These are phyloP conservation scores for Apamea monoglypha DNA, from an alignment of 2,888 invertebrate species.

Conservation along the genomic window DNA sequence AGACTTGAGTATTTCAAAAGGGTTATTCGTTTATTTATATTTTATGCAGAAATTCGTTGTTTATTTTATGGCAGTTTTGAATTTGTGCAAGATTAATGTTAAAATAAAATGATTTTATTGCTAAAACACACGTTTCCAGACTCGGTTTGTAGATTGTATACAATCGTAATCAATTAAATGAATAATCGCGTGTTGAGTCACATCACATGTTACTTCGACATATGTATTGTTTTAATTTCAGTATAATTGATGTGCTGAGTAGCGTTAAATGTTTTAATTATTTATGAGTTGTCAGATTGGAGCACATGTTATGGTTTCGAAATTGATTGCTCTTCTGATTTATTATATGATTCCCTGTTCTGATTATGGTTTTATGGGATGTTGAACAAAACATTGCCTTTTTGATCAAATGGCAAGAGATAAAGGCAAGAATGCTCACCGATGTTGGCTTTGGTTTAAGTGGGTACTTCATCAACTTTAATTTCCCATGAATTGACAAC, in stretches of 20 bases:
- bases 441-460: neutral
- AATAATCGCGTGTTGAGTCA: conserved; percentile 68
- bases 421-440: neutral
- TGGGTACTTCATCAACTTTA: neutral
- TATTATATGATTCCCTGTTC: conserved; percentile 17
- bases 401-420: neutral
- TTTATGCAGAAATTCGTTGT: conserved; percentile 9
- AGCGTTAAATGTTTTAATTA: conserved; percentile 62
- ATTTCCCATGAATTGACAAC: neutral
- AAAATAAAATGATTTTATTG: conserved; percentile 27
- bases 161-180: conserved; percentile 67
- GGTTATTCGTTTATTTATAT: conserved; percentile 23
- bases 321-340: conserved; percentile 46
- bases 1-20: conserved; percentile 16
- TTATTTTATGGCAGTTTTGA: conserved; percentile 9
- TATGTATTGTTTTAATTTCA: conserved; percentile 62
- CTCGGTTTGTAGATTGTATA: conserved; percentile 39
- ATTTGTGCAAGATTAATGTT: conserved; percentile 5
- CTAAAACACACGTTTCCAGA: conserved; percentile 51
- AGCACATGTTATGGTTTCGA: conserved; percentile 40
- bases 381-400: conserved; percentile 11
- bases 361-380: conserved; percentile 5
- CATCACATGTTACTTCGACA: conserved; percentile 55
- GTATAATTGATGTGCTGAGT: conserved; percentile 55
- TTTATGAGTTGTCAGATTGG: conserved; percentile 61